Evolutionary conservation across 2,113 vertebrate species (phyloP).

Genomic region (Petrocephalus microphthalmus): DNA sequence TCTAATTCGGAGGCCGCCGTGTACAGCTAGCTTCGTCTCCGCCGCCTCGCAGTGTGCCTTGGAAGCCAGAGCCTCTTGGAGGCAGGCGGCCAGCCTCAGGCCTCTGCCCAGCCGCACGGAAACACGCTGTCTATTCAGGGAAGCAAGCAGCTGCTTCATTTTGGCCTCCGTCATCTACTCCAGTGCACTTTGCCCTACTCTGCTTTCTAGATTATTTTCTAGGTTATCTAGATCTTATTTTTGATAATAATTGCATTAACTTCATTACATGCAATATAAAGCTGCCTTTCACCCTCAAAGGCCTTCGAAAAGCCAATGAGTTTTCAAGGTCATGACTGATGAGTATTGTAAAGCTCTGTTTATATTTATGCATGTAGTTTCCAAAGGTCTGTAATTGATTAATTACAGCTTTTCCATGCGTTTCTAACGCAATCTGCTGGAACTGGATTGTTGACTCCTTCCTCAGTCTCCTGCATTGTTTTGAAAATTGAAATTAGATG

Average conservation of each 20-base stretch:
- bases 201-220: conserved; percentile 35
- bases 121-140: conserved; percentile 41
- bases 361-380: conserved; percentile 50
- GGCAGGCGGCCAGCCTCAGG: conserved; percentile 34
- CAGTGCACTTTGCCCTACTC: conserved; percentile 1
- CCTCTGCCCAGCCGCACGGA: conserved; percentile 38
- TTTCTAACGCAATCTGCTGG: conserved; percentile 28
- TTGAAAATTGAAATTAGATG: conserved; percentile 16
- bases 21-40: neutral
- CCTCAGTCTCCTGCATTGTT: neutral
- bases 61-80: conserved; percentile 27
- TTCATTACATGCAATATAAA: conserved; percentile 43
- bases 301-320: conserved; percentile 26
- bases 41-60: conserved; percentile 20
- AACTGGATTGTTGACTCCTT: conserved; percentile 19
- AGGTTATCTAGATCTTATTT: conserved; percentile 29
- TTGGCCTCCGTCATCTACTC: neutral
- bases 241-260: conserved; percentile 39
- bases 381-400: conserved; percentile 36
- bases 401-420: conserved; percentile 33
- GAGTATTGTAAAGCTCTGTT: conserved; percentile 29
- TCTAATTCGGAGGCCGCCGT: neutral
- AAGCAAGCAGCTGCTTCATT: neutral
- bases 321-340: conserved; percentile 34
- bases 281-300: conserved; percentile 26